A percentile compares a stretch with the other conserved stretches of the same genome.
Evolutionary conservation across 2,888 invertebrate genomes (phyloP).

Genomic region (Endotricha flammealis): DNA sequence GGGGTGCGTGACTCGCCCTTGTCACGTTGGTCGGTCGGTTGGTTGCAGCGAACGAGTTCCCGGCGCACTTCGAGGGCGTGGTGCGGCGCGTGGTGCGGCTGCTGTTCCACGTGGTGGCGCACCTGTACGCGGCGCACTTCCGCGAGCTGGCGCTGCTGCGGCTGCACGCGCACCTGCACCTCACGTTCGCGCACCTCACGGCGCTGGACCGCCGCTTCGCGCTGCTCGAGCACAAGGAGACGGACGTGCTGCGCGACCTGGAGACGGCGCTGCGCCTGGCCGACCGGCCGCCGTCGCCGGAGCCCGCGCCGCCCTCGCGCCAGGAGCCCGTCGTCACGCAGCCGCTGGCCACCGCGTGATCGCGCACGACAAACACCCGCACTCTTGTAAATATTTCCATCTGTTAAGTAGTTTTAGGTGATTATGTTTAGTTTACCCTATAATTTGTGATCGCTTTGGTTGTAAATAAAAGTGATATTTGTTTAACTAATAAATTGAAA

Average conservation of each 20-base stretch:
- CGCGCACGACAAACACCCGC: slow-evolving; percentile 40
- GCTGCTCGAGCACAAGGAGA: slow-evolving; percentile 96
- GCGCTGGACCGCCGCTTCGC: slow-evolving; percentile 90
- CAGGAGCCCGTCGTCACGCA: slow-evolving; percentile 76
- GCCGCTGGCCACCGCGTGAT: slow-evolving; percentile 65
- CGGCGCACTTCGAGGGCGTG: slow-evolving; percentile 94
- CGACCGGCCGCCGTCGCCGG: slow-evolving; percentile 48
- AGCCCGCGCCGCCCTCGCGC: slow-evolving; percentile 48
- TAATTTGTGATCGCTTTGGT: slow-evolving; percentile 77
- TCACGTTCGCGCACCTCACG: slow-evolving; percentile 97
- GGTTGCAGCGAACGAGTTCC: slow-evolving; percentile 92
- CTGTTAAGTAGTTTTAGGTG: slow-evolving; percentile 77
- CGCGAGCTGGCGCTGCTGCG: slow-evolving; percentile 95
- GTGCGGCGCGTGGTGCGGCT: slow-evolving; percentile 97
- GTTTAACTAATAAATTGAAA: slow-evolving; percentile 75
- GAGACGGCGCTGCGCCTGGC: slow-evolving; percentile 87
- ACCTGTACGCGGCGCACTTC: slow-evolving; percentile 98
- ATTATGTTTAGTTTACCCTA: slow-evolving; percentile 69
- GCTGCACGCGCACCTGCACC: slow-evolving; percentile 97
- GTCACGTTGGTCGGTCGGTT: background rate
- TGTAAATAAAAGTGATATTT: slow-evolving; percentile 78
- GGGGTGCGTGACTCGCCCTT: background rate
- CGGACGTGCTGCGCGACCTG: slow-evolving; percentile 94
- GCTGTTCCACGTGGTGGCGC: slow-evolving; percentile 98
- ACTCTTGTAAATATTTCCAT: slow-evolving; percentile 75